Conservation (phyloP, 2,113 vertebrate genomes). For the Mixornis gularis region DNA sequence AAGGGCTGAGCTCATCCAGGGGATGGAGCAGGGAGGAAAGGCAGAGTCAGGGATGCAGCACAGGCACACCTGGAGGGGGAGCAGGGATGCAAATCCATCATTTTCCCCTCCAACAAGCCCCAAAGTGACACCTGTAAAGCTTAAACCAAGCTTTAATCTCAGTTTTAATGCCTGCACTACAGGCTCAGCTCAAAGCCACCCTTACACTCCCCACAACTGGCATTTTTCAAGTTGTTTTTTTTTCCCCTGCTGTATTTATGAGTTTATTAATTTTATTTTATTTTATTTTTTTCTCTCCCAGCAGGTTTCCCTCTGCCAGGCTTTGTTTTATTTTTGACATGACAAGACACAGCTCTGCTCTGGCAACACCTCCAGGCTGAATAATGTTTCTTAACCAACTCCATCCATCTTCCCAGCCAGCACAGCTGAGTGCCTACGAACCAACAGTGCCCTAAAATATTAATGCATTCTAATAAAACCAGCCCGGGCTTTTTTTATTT, state of each 20-base stretch:
- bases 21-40: accelerated
- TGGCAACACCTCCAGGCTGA: slow-evolving; percentile 54
- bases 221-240: not conserved
- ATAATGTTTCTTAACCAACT: slow-evolving; percentile 45
- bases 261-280: not conserved
- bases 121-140: not conserved
- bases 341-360: slow-evolving; percentile 39
- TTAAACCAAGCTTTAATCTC: not conserved
- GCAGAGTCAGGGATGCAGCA: not conserved
- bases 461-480: slow-evolving; percentile 29
- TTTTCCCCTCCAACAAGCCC: not conserved
- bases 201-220: not conserved
- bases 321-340: slow-evolving; percentile 14
- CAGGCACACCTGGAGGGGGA: accelerated
- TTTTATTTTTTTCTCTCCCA: not conserved
- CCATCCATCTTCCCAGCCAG: not conserved
- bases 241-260: not conserved
- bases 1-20: not conserved
- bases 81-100: not conserved
- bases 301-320: slow-evolving; percentile 4
- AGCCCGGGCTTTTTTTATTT: not conserved
- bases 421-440: not conserved
- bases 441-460: slow-evolving; percentile 15
- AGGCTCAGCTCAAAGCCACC: not conserved
- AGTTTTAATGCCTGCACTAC: not conserved